Base-by-base conservation (phyloP, 2,888 invertebrate genomes). In the Leptopilina drosophilae region DNA sequence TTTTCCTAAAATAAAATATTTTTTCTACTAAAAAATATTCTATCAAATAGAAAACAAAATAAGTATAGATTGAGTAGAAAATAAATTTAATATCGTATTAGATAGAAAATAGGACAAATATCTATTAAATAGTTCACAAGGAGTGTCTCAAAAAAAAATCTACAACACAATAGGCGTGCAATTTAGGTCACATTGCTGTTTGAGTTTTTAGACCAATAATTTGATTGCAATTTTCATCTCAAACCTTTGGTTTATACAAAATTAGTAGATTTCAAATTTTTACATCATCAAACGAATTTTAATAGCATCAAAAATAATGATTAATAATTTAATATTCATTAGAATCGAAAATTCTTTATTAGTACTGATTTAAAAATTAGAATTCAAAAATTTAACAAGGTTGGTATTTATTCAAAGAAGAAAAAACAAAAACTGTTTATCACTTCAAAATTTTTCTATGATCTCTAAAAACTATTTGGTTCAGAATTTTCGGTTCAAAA, bases 101-200 rank as follows among this genome's bases (percentile, higher is more conserved):
- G 11, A n/a, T 15, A 59, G 14, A n/a, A 59, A 59, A 15, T 59
- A 59, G 12, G 15, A 5, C 1, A 62, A 20, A 62, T 20, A 20
- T 2, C 15, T 15, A 62, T 62, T 9, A 62, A 62, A 62, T 62
- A 62, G 49, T 9, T 62, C 20, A 26, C 9, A 62, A 20, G 20
- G 15, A 9, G 14, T n/a, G 8, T 69, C 3, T 26, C n/a, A 53
- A 49, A 49, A 49, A 67, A 11, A 49, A 11, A 69, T 26, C 49
- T 69, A 49, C 69, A 53, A 49, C 56, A 64, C 46, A 49, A 64
- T 77, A 65, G 64, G 77, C 65, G 66, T 65, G 53, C 33, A 12
- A 12, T 65, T 77, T 15, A 64, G 62, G 20, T 62, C 62, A 15
- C 9, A 62, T 62, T 9, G 20, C 62, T 62, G 59, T 62, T 62